Evolutionary conservation across 2,113 vertebrate genomes (phyloP), one percentile per base, ranked within the genome.

Genomic region (Ptilonorhynchus violaceus): DNA sequence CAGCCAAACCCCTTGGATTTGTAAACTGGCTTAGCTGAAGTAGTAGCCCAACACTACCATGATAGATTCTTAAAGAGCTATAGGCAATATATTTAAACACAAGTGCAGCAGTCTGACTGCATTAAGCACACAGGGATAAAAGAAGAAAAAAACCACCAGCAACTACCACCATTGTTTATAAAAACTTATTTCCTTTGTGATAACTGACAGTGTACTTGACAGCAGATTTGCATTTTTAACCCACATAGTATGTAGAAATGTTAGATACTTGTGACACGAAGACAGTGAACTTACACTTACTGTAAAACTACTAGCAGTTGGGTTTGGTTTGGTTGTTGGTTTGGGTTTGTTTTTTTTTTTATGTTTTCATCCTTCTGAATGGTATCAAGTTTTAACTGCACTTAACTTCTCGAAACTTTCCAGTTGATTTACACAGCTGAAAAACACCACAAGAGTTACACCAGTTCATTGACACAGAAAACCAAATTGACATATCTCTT

Each of bases 401-500:
- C 17, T 87, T 84, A 13, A 77, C 52, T 91, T 24, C 77, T 84
- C 41, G 28, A 87, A 94, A 73, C 5, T 69, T 74, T 77, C n/a
- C 39, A 53, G 30, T 27, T 62, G 35, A 82, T 86, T 77, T 56
- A 80, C 46, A 41, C 21, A 56, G 42, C 23, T 44, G 41, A 73
- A 89, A 86, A 77, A 25, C 15, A 53, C 4, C 28, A 25, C 2
- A 8, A 44, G 50, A 58, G 17, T 58, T 74, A 37, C 1, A 78
- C 8, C 39, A 62, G 42, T 52, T 81, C 69, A 74, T 2, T 82
- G 88, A 89, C 39, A 62, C 9, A 66, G 74, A 92, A 74, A 92
- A 74, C 8, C 19, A 73, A 83, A 46, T 0, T 53, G 46, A 73
- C 31, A 47, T 14, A 52, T 68, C 33, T 55, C 52, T 58, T 44